Percentiles rank a stretch among this genome's conserved stretches.
These are phyloP conservation scores for Prenolepis imparis DNA, from an alignment of 2,888 invertebrate genomes.

Conservation along the genomic window DNA sequence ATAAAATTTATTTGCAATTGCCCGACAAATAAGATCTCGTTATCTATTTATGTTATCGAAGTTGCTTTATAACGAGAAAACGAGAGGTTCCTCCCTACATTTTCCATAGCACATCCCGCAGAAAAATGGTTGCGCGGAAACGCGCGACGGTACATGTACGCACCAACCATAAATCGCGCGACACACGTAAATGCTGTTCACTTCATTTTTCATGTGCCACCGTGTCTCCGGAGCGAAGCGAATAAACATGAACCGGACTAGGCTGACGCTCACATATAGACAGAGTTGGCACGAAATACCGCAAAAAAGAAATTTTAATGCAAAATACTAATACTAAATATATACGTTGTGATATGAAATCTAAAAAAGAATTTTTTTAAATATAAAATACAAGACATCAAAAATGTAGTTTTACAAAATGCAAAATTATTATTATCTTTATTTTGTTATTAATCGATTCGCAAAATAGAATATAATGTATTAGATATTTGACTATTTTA, in stretches of 20 bases:
- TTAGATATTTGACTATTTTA: conserved; percentile 14
- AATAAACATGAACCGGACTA: conserved; percentile 44
- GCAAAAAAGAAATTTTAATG: conserved; percentile 4
- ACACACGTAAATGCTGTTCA: conserved; percentile 71
- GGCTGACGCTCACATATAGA: conserved; percentile 14
- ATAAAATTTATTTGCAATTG: conserved; percentile 43
- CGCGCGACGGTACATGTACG: conserved; percentile 40
- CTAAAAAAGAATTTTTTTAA: background rate
- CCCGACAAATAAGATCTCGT: conserved; percentile 23
- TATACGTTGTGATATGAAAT: background rate
- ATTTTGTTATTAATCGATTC: background rate
- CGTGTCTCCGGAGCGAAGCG: conserved; percentile 61
- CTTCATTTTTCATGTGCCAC: conserved; percentile 72
- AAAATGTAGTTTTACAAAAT: background rate
- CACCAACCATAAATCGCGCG: conserved; percentile 69
- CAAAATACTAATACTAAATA: background rate
- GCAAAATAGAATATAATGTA: background rate
- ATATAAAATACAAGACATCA: background rate
- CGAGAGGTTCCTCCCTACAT: conserved; percentile 20
- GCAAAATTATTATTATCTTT: conserved; percentile 1
- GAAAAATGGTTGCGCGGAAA: conserved; percentile 45
- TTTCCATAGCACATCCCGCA: conserved; percentile 23
- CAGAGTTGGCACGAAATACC: background rate
- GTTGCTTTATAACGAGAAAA: conserved; percentile 16
- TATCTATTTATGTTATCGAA: conserved; percentile 38